These are phyloP conservation scores for Chloroclystis v-ata DNA, from an alignment of 2,888 invertebrate genomes.

Conservation along the genomic window DNA sequence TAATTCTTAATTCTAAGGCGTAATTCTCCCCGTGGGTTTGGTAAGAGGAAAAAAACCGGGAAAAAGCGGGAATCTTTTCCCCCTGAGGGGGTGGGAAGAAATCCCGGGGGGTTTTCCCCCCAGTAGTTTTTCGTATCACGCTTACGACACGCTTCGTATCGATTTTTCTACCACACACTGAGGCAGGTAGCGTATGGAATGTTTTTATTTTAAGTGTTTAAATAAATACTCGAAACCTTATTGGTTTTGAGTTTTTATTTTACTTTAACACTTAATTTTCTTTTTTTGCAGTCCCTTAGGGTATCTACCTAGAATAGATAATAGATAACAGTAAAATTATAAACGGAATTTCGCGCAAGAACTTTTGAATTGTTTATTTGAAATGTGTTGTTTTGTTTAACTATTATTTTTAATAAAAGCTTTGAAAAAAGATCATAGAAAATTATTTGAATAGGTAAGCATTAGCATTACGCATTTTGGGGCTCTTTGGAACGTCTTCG, in stretches of 20 bases:
- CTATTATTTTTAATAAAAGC: too few species aligned
- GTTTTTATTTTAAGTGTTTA: slow-evolving; percentile 24
- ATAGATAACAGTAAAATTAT: too few species aligned
- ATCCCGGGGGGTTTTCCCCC: slow-evolving; percentile 54
- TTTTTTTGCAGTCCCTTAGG: too few species aligned
- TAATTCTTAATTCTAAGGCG: slow-evolving; percentile 25
- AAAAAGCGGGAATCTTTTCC: slow-evolving; percentile 74
- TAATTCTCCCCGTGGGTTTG: slow-evolving; percentile 26
- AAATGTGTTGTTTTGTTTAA: too few species aligned
- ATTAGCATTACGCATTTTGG: too few species aligned
- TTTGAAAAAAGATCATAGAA: too few species aligned
- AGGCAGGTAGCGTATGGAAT: slow-evolving; percentile 49
- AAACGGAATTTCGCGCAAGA: too few species aligned
- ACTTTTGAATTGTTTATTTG: too few species aligned
- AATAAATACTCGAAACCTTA: too few species aligned
- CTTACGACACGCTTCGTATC: slow-evolving; percentile 71
- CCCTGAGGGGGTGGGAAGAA: slow-evolving; percentile 62
- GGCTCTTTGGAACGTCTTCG: too few species aligned
- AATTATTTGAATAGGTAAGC: too few species aligned
- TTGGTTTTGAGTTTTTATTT: not conserved
- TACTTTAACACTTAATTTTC: not conserved
- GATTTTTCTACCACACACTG: slow-evolving; percentile 70
- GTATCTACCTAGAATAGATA: too few species aligned
- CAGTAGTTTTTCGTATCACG: slow-evolving; percentile 77
- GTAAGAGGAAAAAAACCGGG: slow-evolving; percentile 58